Percentiles rank a stretch among this genome's conserved stretches.
These are phyloP conservation scores for Meloidogyne chitwoodi DNA, from an alignment of 1,140 invertebrate species.

Conservation along the genomic window DNA sequence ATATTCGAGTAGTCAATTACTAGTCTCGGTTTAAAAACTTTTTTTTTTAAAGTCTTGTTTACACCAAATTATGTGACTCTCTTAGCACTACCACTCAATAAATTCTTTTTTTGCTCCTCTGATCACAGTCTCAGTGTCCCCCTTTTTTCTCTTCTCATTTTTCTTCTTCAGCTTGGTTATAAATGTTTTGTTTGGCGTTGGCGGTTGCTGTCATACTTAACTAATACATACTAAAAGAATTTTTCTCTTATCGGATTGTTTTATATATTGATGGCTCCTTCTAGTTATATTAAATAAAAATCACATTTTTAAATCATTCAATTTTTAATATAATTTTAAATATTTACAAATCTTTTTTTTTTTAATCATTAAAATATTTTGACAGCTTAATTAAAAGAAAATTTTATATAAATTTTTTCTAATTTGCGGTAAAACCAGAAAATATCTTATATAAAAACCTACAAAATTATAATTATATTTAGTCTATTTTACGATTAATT, in stretches of 20 bases:
- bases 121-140: not conserved
- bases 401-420: too few species aligned
- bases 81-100: too few species aligned
- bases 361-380: too few species aligned
- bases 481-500: too few species aligned
- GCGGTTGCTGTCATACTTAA: not conserved
- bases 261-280: not conserved
- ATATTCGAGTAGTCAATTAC: too few species aligned
- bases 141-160: not conserved
- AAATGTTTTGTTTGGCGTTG: not conserved
- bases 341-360: too few species aligned
- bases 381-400: too few species aligned
- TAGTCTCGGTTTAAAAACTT: not conserved
- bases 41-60: not conserved
- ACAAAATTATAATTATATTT: too few species aligned
- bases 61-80: not conserved
- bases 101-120: not conserved
- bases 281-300: not conserved
- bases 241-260: not conserved
- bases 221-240: not conserved
- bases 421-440: too few species aligned
- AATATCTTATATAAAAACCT: too few species aligned
- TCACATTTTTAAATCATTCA: not conserved
- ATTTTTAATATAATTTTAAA: too few species aligned
- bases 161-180: not conserved